Base-by-base conservation (phyloP, 1,140 invertebrate species). In the Charaxes varanes region DNA sequence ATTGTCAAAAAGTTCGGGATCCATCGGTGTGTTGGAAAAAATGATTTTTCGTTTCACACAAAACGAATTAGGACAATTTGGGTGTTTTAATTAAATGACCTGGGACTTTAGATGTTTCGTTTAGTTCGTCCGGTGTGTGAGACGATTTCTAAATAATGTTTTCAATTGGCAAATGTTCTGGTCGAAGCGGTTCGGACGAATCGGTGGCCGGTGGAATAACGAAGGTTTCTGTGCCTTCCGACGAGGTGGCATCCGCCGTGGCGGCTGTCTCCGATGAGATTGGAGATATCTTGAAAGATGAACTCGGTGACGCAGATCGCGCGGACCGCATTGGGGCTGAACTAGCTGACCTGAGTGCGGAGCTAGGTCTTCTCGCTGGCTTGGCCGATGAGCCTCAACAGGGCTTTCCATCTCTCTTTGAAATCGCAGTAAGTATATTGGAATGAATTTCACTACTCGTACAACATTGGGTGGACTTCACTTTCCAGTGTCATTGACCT, bases 1-100 rank as follows among this genome's bases (percentile, higher is more conserved):
- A 81, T 81, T 81, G 74, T 81, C 77, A 81, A 81, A 81, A 74
- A 71, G 50, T 73, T 69, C 69, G 61, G 52, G 57, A 65, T 66
- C 59, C 53, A 68, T 70, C 64, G 63, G 64, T 70, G 60, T 62
- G 57, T 60, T 62, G 55, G 64, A 71, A 77, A 80, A 81, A 78
- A 81, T 78, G 77, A 48, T 71, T 78, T 77, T 65, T 63, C 66
- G 54, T 52, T 55, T 65, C 57, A 41, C 53, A 53, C 53, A 58
- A 47, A 62, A 35, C 53, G 57, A 50, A 62, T 67, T 65, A 40
- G 48, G 60, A 48, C 55, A 53, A 47, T 61, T 59, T 26, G 50
- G 66, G 62, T 70, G 62, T 76, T 79, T 53, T 40, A 53, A 64
- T 56, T 60, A 46, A 52, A 57, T 45, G 43, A 43, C 35, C 53